Evolutionary conservation across 2,888 invertebrate species (phyloP).

Genomic region (Gnatocerus cornutus): DNA sequence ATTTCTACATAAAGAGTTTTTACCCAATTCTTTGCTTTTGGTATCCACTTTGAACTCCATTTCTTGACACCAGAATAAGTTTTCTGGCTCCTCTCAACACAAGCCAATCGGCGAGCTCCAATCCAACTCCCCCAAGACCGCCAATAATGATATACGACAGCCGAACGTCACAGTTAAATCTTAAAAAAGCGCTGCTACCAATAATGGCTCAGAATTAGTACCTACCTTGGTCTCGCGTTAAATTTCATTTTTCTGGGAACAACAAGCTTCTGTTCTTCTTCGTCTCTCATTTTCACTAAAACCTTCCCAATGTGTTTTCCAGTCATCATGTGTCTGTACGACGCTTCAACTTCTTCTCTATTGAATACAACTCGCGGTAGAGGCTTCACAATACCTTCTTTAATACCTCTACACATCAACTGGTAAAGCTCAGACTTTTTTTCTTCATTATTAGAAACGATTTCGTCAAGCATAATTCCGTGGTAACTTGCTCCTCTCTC

Average conservation of each 20-base stretch:
- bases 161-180: too few species aligned
- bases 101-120: constrained; percentile 92
- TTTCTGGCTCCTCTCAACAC: constrained; percentile 86
- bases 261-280: constrained; percentile 55
- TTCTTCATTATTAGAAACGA: constrained; percentile 8
- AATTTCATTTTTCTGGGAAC: constrained; percentile 1
- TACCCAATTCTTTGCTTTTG: too few species aligned
- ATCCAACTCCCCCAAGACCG: constrained; percentile 93
- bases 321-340: constrained; percentile 78
- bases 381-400: constrained; percentile 79
- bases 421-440: not conserved
- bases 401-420: not conserved
- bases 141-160: constrained; percentile 81
- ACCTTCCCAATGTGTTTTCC: constrained; percentile 89
- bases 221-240: constrained; percentile 44
- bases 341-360: constrained; percentile 79
- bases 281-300: constrained; percentile 67
- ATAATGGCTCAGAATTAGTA: too few species aligned
- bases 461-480: constrained; percentile 80
- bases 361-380: constrained; percentile 78
- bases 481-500: constrained; percentile 83
- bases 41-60: too few species aligned
- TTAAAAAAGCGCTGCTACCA: too few species aligned
- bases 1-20: constrained; percentile 13
- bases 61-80: constrained; percentile 85